Conservation (phyloP, 2,888 invertebrate species). For the Eudemis profundana region DNA sequence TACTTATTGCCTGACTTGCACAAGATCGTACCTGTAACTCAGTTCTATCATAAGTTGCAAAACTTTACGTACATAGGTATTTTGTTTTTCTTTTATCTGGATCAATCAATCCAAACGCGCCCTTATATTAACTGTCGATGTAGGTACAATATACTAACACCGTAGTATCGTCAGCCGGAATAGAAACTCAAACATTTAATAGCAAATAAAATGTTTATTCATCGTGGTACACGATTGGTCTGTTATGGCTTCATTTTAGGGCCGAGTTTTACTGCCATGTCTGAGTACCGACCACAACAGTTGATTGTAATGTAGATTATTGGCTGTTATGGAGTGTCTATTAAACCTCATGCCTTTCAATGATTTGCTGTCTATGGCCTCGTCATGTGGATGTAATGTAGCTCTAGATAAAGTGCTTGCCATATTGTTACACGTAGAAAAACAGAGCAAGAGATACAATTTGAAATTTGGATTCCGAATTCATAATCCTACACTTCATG, state of each 20-base stretch:
- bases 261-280: conserved; percentile 44
- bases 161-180: conserved; percentile 40
- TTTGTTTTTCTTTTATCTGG: conserved; percentile 1
- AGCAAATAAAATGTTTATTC: conserved; percentile 62
- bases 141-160: conserved; percentile 50
- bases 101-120: conserved; percentile 31
- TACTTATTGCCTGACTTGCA: too few relatives aligned
- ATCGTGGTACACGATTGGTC: conserved; percentile 56
- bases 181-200: conserved; percentile 55
- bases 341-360: conserved; percentile 23
- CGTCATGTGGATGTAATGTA: neutral
- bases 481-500: too few relatives aligned
- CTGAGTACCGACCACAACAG: conserved; percentile 32
- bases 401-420: neutral
- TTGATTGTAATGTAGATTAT: conserved; percentile 42
- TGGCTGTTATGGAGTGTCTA: conserved; percentile 23
- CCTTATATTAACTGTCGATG: conserved; percentile 46
- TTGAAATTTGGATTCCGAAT: too few relatives aligned
- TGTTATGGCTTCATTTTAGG: conserved; percentile 63
- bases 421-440: too few relatives aligned
- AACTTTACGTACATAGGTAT: too few relatives aligned
- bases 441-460: too few relatives aligned
- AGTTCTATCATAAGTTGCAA: too few relatives aligned
- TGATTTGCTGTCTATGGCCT: conserved; percentile 13
- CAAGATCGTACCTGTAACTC: too few relatives aligned